These are phyloP conservation scores for Gymnodraco acuticeps DNA, from an alignment of 2,797 vertebrate genomes.

Conservation along the genomic window DNA sequence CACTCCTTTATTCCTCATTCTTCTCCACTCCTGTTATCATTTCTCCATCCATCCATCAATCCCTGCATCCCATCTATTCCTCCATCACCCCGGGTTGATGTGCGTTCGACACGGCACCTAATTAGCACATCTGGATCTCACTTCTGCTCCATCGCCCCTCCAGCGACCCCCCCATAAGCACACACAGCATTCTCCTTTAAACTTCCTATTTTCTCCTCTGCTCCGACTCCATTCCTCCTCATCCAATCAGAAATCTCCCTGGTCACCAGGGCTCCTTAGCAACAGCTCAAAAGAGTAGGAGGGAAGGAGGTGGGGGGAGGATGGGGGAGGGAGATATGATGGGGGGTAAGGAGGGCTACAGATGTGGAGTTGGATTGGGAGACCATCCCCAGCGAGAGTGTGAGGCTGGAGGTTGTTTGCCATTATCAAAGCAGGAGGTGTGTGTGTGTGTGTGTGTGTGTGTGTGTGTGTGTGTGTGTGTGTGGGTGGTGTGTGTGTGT, in stretches of 20 bases:
- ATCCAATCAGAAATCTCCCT: constrained; percentile 75
- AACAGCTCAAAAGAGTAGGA: constrained; percentile 77
- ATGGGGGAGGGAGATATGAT: constrained; percentile 4
- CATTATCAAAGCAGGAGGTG: constrained; percentile 67
- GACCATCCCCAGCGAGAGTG: constrained; percentile 62
- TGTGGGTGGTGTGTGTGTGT: background rate
- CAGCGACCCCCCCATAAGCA: background rate
- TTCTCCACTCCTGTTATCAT: background rate
- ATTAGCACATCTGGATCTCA: constrained; percentile 67
- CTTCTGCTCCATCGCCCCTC: constrained; percentile 20
- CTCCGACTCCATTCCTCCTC: constrained; percentile 50
- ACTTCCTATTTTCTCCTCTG: constrained; percentile 50
- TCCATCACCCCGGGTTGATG: constrained; percentile 12
- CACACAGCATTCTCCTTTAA: constrained; percentile 18
- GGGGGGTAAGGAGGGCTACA: constrained; percentile 24
- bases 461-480: constrained; percentile 10
- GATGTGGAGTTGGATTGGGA: constrained; percentile 31
- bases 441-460: constrained; percentile 15
- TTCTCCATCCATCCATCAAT: background rate
- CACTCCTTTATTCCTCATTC: background rate
- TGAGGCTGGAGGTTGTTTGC: constrained; percentile 63
- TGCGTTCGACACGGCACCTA: constrained; percentile 25
- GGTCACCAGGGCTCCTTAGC: constrained; percentile 82
- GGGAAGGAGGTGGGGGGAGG: constrained; percentile 29
- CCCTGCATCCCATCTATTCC: background rate